Base-by-base conservation (phyloP, 2,888 invertebrate species). In the Aporophyla nigra region DNA sequence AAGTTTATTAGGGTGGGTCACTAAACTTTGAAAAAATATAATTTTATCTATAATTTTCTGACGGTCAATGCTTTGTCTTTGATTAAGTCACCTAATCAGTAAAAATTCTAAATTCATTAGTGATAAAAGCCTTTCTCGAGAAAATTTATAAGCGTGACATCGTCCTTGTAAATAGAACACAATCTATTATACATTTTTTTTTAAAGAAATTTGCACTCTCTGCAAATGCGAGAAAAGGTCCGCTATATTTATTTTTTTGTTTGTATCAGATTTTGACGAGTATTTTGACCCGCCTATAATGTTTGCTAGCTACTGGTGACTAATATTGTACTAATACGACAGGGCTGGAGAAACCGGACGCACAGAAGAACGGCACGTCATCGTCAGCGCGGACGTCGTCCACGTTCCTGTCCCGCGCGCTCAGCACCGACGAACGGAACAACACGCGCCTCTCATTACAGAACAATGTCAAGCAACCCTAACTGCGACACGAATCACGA, bases 321-420 rank as follows among this genome's bases (percentile, higher is more conserved):
- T 91, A 95, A 95, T 94, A 88, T 82, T 79, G 63, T 81, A 94
- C 94, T 94, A 94, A 95, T 95, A 87, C 72, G 85, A 90, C 96
- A 96, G 96, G 96, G 84, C 75, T 96, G 93, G 95, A 94, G 93
- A 95, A 95, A 81, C 93, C 94, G 73, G 94, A 94, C 74, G 90
- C 92, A 62, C 94, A 93, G 92, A 96, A 95, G 90, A 95, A 95
- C 77, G 95, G 94, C 56, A 86, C 93, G 0, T 91, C 94, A 2
- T 66, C 67, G 12, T 93, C 96, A 7, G 94, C 89, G 27, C 92
- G 96, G 56, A 96, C 96, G 0, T 96, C 96, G 0, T 95, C 96
- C 54, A 96, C 96, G 27, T 93, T 96, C 91, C 92, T 96, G 71
- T 96, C 96, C 12, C 91, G 96, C 76, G 95, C 95, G 75, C 92